These are phyloP conservation scores for Leptarthrus brevirostris DNA, from an alignment of 2,888 invertebrate species.

Conservation along the genomic window DNA sequence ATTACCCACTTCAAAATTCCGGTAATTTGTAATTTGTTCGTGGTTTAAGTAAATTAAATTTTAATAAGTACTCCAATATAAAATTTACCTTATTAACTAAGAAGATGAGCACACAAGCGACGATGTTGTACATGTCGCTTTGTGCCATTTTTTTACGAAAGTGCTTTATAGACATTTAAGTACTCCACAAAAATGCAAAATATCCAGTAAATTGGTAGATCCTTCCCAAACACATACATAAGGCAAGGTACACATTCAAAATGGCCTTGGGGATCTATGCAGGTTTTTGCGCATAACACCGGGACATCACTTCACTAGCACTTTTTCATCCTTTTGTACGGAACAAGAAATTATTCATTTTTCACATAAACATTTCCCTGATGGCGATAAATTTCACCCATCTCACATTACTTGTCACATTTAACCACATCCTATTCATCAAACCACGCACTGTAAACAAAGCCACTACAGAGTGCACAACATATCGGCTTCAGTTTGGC, in stretches of 20 bases:
- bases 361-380: constrained; percentile 35
- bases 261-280: constrained; percentile 7
- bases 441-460: constrained; percentile 18
- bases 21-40: too few species aligned
- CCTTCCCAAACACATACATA: constrained; percentile 47
- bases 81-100: constrained; percentile 53
- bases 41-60: too few species aligned
- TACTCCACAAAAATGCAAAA: constrained; percentile 52
- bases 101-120: constrained; percentile 47
- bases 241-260: constrained; percentile 16
- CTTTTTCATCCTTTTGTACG: constrained; percentile 13
- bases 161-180: constrained; percentile 53
- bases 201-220: constrained; percentile 31
- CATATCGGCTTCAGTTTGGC: not conserved
- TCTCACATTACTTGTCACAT: constrained; percentile 43
- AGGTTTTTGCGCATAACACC: constrained; percentile 5
- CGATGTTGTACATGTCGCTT: constrained; percentile 42
- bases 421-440: constrained; percentile 43
- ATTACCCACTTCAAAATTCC: too few species aligned
- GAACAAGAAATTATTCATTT: constrained; percentile 23
- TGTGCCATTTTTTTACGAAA: constrained; percentile 50
- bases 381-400: constrained; percentile 19
- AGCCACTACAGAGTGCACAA: not conserved
- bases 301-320: constrained; percentile 26
- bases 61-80: too few species aligned